Conservation (phyloP, 2,888 invertebrate species). For the Pyrochroa serraticornis region DNA sequence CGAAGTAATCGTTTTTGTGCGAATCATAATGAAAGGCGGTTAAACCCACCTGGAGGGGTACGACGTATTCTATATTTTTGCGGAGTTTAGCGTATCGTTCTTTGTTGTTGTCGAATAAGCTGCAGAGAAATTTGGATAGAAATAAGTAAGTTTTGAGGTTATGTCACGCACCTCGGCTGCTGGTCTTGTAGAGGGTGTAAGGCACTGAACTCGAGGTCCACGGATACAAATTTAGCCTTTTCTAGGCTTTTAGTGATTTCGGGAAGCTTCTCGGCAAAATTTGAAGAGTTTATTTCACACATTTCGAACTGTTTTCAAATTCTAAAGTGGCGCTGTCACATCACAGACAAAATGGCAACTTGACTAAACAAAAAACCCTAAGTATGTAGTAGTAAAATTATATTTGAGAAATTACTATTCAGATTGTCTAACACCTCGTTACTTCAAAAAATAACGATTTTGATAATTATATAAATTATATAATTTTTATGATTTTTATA, state of each 20-base stretch:
- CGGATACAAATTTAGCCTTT: slow-evolving; percentile 66
- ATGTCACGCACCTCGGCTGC: slow-evolving; percentile 43
- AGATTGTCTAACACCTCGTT: too few species aligned
- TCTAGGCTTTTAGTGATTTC: slow-evolving; percentile 64
- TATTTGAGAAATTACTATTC: too few species aligned
- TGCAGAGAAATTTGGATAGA: slow-evolving; percentile 52
- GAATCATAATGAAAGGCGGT: slow-evolving; percentile 67
- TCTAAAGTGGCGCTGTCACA: neutral
- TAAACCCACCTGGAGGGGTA: slow-evolving; percentile 73
- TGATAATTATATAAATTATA: neutral
- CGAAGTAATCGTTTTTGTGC: slow-evolving; percentile 65
- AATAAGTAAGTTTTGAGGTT: slow-evolving; percentile 25
- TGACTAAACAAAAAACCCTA: neutral
- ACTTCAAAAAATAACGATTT: neutral
- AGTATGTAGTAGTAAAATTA: too few species aligned
- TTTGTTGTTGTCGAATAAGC: slow-evolving; percentile 65
- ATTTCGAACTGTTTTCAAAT: slow-evolving; percentile 53
- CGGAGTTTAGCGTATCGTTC: slow-evolving; percentile 64
- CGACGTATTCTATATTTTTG: slow-evolving; percentile 59
- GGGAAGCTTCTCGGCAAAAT: slow-evolving; percentile 65
- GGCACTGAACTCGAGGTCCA: slow-evolving; percentile 78
- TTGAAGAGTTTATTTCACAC: slow-evolving; percentile 67
- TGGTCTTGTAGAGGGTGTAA: slow-evolving; percentile 53
- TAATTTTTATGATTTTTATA: too few species aligned
- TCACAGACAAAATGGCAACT: neutral